Evolutionary conservation across 2,113 vertebrate genomes (phyloP).

Genomic region (Gobius niger): DNA sequence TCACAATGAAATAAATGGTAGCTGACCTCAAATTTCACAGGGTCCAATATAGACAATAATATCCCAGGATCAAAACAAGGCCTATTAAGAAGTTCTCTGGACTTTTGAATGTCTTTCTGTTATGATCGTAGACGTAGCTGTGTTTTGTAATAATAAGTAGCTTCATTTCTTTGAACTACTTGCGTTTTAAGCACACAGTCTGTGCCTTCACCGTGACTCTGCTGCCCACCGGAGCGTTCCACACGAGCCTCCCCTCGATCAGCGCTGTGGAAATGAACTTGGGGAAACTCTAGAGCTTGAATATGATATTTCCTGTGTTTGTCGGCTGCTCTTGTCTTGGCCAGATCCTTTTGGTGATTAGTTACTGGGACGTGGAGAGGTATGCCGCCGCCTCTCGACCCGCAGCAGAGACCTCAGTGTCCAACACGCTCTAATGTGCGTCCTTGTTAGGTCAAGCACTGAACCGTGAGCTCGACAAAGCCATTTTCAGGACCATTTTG

Average conservation of each 20-base stretch:
- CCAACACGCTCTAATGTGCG: constrained; percentile 30
- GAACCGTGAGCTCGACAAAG: constrained; percentile 23
- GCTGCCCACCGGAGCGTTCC: constrained; percentile 42
- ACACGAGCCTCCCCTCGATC: constrained; percentile 34
- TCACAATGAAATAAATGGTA: constrained; percentile 25
- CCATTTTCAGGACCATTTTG: neutral
- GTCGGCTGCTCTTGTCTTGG: constrained; percentile 52
- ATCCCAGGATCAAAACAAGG: neutral
- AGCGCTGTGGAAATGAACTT: constrained; percentile 53
- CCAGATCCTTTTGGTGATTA: constrained; percentile 63
- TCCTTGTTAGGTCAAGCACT: constrained; percentile 31
- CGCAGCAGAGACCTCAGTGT: constrained; percentile 21
- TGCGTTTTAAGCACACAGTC: neutral
- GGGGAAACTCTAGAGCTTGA: constrained; percentile 57
- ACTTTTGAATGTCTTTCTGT: neutral
- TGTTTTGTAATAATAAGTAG: too few species aligned
- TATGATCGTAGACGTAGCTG: neutral
- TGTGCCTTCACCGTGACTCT: constrained; percentile 49
- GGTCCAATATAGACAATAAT: neutral
- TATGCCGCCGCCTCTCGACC: constrained; percentile 47
- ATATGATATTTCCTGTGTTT: constrained; percentile 71
- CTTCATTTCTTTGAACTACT: too few species aligned
- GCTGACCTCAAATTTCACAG: constrained; percentile 30
- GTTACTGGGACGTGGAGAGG: constrained; percentile 66
- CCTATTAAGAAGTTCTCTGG: neutral